A percentile compares a stretch with the other conserved stretches of the same genome.
These are phyloP conservation scores for Chionomys nivalis DNA, from an alignment of 2,113 vertebrate genomes.

Conservation along the genomic window DNA sequence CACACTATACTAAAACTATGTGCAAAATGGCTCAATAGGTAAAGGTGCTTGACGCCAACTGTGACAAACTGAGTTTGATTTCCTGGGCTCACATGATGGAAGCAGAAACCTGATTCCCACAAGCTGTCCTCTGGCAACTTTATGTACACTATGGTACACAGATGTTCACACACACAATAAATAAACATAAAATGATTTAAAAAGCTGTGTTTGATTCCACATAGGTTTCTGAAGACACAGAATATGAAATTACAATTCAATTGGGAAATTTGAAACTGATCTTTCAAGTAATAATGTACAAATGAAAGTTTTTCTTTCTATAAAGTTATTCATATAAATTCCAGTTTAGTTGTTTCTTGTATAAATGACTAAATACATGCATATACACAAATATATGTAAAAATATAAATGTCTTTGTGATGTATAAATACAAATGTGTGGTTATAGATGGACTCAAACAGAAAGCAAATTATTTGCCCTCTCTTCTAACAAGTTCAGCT, in stretches of 20 bases:
- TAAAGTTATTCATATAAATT: not conserved
- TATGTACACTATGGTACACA: not conserved
- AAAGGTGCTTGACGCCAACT: not conserved
- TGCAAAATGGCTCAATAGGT: not conserved
- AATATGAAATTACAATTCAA: not conserved
- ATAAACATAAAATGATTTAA: not conserved
- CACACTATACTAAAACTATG: not conserved
- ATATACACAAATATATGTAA: not conserved
- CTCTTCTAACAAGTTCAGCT: constrained; percentile 10
- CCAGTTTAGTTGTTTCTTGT: not conserved
- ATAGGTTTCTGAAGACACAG: not conserved
- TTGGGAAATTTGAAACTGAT: not conserved
- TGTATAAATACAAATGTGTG: not conserved
- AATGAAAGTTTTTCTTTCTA: not conserved
- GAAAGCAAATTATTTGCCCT: not conserved
- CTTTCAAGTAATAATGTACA: not conserved
- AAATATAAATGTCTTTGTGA: not conserved
- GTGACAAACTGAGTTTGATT: not conserved
- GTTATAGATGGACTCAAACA: not conserved
- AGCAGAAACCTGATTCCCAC: not conserved
- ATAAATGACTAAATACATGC: not conserved
- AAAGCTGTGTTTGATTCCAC: not conserved
- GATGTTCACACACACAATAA: not conserved
- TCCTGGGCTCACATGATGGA: too few relatives aligned
- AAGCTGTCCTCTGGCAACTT: not conserved